These are phyloP conservation scores for Hydrolagus affinis DNA, from an alignment of 2,113 vertebrate species.

Conservation along the genomic window DNA sequence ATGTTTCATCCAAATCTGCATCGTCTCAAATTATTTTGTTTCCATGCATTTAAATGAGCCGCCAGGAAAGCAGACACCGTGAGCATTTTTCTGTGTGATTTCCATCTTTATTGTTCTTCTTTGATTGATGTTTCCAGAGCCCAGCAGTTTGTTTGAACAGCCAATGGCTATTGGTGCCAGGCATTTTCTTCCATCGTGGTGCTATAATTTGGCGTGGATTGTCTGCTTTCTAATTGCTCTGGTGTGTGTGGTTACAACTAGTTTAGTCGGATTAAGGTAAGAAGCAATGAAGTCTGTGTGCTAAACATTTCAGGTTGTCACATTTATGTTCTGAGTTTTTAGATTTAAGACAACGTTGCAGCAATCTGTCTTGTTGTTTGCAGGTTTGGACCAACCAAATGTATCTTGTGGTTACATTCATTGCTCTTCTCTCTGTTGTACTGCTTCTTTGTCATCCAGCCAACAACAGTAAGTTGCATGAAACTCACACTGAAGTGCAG, in stretches of 20 bases:
- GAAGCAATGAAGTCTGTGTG: not conserved
- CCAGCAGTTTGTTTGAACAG: constrained; percentile 14
- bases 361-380: constrained; percentile 16
- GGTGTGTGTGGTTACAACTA: constrained; percentile 46
- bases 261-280: constrained; percentile 59
- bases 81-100: not conserved
- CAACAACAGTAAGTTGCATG: constrained; percentile 48
- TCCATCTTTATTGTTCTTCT: not conserved
- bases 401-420: constrained; percentile 57
- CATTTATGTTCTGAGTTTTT: not conserved
- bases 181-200: constrained; percentile 37
- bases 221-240: constrained; percentile 49
- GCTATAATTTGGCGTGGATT: constrained; percentile 46
- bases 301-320: not conserved
- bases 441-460: constrained; percentile 62
- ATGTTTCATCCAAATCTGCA: not conserved
- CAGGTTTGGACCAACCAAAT: constrained; percentile 56
- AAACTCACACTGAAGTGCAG: not conserved
- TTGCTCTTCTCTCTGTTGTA: constrained; percentile 54
- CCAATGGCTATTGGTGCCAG: not conserved
- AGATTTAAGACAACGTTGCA: not conserved
- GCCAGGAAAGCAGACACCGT: not conserved
- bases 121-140: constrained; percentile 33
- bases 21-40: not conserved
- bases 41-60: not conserved